phyloP scores from a whole-genome alignment of 2,113 vertebrate genomes.

The Barnardius zonarius region DNA sequence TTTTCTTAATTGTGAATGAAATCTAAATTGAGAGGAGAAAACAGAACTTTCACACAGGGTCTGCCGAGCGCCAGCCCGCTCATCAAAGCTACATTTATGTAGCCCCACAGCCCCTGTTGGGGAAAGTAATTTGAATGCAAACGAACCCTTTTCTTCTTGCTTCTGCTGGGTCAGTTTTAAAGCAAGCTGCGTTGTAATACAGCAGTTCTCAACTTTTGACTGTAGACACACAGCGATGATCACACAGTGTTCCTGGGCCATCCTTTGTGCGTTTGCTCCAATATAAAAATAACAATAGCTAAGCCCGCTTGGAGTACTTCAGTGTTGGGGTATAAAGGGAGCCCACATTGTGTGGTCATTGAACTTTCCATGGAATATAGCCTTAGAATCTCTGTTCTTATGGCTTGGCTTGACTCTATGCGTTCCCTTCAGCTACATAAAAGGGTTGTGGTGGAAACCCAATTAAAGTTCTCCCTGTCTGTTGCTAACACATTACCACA shows the following conservation, averaged over 20 bases:
- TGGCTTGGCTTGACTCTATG: not conserved
- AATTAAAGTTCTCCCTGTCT: not conserved
- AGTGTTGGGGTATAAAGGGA: not conserved
- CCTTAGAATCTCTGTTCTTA: not conserved
- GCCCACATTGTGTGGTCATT: not conserved
- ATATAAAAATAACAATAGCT: not conserved
- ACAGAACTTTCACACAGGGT: not conserved
- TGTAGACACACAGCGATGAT: not conserved
- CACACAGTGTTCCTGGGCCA: not conserved
- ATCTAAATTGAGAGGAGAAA: not conserved
- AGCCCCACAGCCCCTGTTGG: not conserved
- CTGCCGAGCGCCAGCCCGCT: not conserved
- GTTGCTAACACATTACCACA: not conserved
- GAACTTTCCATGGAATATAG: not conserved
- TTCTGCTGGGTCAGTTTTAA: not conserved
- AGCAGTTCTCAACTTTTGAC: not conserved
- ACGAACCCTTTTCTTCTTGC: not conserved
- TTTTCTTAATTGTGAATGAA: slow-evolving; percentile 5
- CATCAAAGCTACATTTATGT: not conserved
- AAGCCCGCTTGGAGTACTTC: not conserved
- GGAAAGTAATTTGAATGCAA: slow-evolving; percentile 10
- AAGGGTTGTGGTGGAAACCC: not conserved
- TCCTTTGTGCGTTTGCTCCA: not conserved
- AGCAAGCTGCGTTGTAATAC: not conserved
- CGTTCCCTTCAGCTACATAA: not conserved